phyloP scores from a whole-genome alignment of 2,113 vertebrate genomes.

The Ammodytes dubius region DNA sequence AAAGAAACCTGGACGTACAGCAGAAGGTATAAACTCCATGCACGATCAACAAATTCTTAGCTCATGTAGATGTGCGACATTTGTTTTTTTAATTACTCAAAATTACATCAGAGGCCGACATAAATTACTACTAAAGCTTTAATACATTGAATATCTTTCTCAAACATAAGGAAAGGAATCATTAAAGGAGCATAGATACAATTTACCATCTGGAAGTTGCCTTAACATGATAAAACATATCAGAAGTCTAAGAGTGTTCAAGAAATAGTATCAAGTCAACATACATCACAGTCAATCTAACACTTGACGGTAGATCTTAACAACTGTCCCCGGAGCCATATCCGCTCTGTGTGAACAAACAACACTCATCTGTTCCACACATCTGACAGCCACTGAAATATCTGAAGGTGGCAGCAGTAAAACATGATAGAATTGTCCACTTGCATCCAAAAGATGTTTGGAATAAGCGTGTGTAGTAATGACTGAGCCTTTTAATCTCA shows the following conservation, averaged over 20 bases:
- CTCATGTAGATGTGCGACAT: no score
- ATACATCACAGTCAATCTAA: background rate
- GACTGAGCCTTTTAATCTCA: background rate
- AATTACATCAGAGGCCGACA: no score
- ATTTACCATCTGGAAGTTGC: background rate
- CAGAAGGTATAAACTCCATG: no score
- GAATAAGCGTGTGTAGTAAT: background rate
- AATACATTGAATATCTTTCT: background rate
- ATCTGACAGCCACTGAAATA: background rate
- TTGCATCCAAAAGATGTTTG: background rate
- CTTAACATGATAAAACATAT: background rate
- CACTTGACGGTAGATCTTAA: background rate
- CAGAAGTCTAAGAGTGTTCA: no score
- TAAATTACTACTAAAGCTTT: background rate
- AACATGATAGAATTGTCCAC: background rate
- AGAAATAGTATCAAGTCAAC: background rate
- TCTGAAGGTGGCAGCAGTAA: background rate
- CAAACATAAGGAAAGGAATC: background rate
- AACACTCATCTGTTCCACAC: background rate
- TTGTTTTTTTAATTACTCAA: no score
- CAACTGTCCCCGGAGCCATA: background rate
- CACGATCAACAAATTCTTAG: no score
- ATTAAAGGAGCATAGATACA: background rate
- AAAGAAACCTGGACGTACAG: no score
- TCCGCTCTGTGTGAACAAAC: conserved; percentile 7